A percentile compares a stretch with the other conserved stretches of the same genome.
Evolutionary conservation across 2,888 invertebrate species (phyloP).

Genomic region (Lottia gigantea): DNA sequence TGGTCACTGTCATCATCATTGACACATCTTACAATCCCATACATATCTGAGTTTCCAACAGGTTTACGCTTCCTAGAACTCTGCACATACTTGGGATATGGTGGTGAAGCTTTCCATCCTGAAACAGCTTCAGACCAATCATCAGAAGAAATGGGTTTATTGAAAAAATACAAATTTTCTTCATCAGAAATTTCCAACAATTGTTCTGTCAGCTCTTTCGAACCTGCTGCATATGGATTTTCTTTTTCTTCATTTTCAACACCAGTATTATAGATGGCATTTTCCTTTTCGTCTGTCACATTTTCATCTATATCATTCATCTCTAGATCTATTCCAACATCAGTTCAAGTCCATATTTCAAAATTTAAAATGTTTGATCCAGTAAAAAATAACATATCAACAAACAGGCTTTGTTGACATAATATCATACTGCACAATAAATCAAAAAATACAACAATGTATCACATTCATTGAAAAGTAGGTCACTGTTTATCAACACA

Average conservation of each 20-base stretch:
- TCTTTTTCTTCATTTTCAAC: slow-evolving; percentile 18
- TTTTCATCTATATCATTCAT: neutral
- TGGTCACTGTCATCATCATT: slow-evolving; percentile 41
- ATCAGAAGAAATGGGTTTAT: slow-evolving; percentile 22
- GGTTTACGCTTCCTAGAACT: slow-evolving; percentile 32
- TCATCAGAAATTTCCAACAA: slow-evolving; percentile 38
- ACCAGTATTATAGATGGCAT: neutral
- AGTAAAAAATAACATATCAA: no score
- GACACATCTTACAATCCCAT: slow-evolving; percentile 37
- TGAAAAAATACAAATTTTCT: slow-evolving; percentile 28
- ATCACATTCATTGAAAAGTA: no score
- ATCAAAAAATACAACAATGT: no score
- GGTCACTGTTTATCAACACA: no score
- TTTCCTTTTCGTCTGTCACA: neutral
- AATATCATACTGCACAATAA: no score
- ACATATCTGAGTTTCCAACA: slow-evolving; percentile 21
- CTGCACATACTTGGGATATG: slow-evolving; percentile 30
- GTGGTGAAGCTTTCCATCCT: slow-evolving; percentile 44
- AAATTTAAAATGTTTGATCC: no score
- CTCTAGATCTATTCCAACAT: neutral
- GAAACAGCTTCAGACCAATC: slow-evolving; percentile 47
- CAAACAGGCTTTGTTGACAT: no score
- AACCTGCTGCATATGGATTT: slow-evolving; percentile 33
- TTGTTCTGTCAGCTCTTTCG: slow-evolving; percentile 28
- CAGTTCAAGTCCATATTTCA: no score